Evolutionary conservation across 2,113 vertebrate species (phyloP).

Genomic region (Baryphthengus martii): DNA sequence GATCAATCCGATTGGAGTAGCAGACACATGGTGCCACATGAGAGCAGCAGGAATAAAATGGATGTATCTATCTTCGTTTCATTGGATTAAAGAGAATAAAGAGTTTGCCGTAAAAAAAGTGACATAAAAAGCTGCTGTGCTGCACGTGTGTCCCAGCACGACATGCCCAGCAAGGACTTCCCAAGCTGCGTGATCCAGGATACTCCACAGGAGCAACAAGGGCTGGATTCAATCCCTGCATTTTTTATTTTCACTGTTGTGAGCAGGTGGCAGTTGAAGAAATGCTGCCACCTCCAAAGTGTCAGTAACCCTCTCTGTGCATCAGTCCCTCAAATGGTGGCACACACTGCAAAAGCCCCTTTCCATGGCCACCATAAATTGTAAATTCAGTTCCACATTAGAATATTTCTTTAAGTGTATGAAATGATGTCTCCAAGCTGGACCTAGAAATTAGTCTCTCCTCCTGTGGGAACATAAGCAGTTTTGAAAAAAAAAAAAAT

Average conservation of each 20-base stretch:
- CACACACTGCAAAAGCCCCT: background rate
- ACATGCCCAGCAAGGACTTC: background rate
- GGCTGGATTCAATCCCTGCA: background rate
- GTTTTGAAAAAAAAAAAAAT: background rate
- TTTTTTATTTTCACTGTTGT: background rate
- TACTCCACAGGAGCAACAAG: background rate
- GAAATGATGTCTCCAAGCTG: background rate
- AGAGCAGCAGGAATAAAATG: background rate
- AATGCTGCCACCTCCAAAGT: background rate
- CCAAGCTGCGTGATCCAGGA: background rate
- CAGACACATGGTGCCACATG: background rate
- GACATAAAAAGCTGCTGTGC: background rate
- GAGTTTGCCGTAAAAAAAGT: background rate
- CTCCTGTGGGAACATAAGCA: background rate
- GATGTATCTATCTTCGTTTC: background rate
- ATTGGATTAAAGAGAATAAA: background rate
- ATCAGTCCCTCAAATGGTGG: accelerated
- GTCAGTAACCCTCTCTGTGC: too few species aligned
- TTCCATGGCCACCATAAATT: background rate
- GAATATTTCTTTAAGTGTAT: background rate
- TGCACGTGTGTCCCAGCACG: accelerated
- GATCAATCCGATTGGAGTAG: background rate
- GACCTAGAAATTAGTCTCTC: background rate
- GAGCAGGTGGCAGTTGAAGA: background rate
- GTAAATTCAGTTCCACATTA: background rate